Percentiles rank a stretch among this genome's conserved stretches.
phyloP scores from a whole-genome alignment of 92 coral and sea anemone genomes.

The Phenganax subtilis region DNA sequence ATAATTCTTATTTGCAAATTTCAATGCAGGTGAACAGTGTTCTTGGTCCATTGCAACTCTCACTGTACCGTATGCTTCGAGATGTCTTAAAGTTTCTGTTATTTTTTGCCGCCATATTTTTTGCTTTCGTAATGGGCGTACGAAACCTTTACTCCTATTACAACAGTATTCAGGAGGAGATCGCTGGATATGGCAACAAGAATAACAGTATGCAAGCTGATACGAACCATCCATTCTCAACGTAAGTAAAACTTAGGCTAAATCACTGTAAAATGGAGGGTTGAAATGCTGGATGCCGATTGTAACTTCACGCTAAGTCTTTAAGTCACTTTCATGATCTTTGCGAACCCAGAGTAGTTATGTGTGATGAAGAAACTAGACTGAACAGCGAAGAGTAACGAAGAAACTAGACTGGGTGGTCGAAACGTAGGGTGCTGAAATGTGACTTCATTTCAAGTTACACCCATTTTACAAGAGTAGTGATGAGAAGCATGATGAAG shows the following conservation, averaged over 20 bases:
- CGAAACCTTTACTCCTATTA: slow-evolving; percentile 79
- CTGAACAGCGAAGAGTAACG: no score
- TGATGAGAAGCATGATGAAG: no score
- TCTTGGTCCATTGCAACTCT: slow-evolving; percentile 75
- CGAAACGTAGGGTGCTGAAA: no score
- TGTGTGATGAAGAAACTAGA: no score
- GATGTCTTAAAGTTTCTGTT: slow-evolving; percentile 68
- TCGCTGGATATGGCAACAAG: neutral
- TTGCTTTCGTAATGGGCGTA: slow-evolving; percentile 64
- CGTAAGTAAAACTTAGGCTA: slow-evolving; percentile 31
- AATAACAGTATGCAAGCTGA: slow-evolving; percentile 27
- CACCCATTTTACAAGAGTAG: no score
- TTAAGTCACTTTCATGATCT: no score
- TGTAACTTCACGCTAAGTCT: no score
- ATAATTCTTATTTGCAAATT: no score
- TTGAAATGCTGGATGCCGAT: no score
- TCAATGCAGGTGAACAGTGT: slow-evolving; percentile 19
- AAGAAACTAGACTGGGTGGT: no score
- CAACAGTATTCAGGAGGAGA: slow-evolving; percentile 52
- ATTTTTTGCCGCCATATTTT: slow-evolving; percentile 53
- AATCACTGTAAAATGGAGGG: slow-evolving; percentile 41
- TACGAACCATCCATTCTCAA: slow-evolving; percentile 41
- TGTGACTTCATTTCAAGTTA: no score
- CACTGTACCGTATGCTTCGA: slow-evolving; percentile 63
- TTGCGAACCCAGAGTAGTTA: no score